Conservation (phyloP, 2,888 invertebrate genomes). For the Andrena hattorfiana region DNA sequence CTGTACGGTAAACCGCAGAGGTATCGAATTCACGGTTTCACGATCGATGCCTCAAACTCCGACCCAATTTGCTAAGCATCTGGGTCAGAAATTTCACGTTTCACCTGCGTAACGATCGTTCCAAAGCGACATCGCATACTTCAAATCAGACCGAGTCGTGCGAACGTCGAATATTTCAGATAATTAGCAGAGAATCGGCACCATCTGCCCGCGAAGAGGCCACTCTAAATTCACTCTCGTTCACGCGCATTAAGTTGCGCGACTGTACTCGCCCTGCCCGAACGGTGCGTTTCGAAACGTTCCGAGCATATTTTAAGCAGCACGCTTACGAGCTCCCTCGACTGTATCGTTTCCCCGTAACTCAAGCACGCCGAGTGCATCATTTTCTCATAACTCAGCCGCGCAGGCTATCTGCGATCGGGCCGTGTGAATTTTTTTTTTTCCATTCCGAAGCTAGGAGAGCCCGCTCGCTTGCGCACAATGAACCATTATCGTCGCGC, state of each 20-base stretch:
- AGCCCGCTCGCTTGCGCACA: neutral
- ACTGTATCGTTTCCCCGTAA: constrained; percentile 25
- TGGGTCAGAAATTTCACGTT: constrained; percentile 36
- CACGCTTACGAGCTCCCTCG: constrained; percentile 14
- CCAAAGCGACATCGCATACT: neutral
- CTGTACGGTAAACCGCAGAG: constrained; percentile 11
- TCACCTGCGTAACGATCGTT: neutral
- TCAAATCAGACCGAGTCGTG: neutral
- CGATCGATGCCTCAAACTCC: constrained; percentile 20
- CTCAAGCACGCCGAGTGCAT: constrained; percentile 19
- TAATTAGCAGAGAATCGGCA: neutral
- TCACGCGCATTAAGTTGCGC: constrained; percentile 15
- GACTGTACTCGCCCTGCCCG: neutral
- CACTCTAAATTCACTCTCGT: neutral
- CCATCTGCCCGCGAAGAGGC: neutral
- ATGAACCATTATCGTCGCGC: constrained; percentile 9
- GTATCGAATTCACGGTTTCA: neutral
- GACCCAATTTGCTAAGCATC: constrained; percentile 13
- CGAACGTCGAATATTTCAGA: neutral
- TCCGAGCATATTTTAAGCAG: constrained; percentile 4
- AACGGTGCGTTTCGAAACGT: constrained; percentile 12
- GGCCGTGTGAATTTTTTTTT: neutral
- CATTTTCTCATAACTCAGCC: constrained; percentile 25
- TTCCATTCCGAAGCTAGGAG: neutral
- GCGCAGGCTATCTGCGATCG: neutral